These are phyloP conservation scores for Channa maculata DNA, from an alignment of 2,113 vertebrate genomes.

Conservation along the genomic window DNA sequence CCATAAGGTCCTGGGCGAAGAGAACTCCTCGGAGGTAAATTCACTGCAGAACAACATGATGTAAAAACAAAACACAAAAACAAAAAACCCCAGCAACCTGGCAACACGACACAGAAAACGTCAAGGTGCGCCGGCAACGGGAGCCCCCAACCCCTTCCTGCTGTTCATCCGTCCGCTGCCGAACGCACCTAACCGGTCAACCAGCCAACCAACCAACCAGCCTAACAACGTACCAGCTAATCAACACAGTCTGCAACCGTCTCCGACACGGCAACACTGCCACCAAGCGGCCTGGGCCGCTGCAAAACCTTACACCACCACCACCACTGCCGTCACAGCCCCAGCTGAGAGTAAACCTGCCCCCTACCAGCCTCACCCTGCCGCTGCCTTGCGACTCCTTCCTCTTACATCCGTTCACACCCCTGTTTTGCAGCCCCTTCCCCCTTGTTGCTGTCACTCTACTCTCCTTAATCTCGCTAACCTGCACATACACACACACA, in stretches of 20 bases:
- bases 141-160: conserved; percentile 30
- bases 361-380: conserved; percentile 34
- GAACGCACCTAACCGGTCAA: conserved; percentile 47
- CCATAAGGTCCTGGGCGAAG: conserved; percentile 89
- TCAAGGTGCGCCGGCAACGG: conserved; percentile 56
- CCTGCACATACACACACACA: conserved; percentile 53
- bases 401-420: conserved; percentile 43
- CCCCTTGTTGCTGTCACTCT: conserved; percentile 73
- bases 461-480: conserved; percentile 53
- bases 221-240: conserved; percentile 64
- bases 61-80: conserved; percentile 73
- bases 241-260: conserved; percentile 70
- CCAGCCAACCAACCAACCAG: conserved; percentile 51
- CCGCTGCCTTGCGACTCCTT: conserved; percentile 33
- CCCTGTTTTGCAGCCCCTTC: conserved; percentile 60
- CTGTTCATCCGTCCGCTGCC: conserved; percentile 39
- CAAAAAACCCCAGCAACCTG: conserved; percentile 40
- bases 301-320: conserved; percentile 40
- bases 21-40: conserved; percentile 89
- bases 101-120: conserved; percentile 50
- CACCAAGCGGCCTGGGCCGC: conserved; percentile 62
- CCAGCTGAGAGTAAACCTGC: conserved; percentile 56
- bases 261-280: conserved; percentile 78
- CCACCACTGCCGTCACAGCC: conserved; percentile 40
- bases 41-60: conserved; percentile 98